phyloP scores from a whole-genome alignment of 2,113 vertebrate species.

The Sterna hirundo region DNA sequence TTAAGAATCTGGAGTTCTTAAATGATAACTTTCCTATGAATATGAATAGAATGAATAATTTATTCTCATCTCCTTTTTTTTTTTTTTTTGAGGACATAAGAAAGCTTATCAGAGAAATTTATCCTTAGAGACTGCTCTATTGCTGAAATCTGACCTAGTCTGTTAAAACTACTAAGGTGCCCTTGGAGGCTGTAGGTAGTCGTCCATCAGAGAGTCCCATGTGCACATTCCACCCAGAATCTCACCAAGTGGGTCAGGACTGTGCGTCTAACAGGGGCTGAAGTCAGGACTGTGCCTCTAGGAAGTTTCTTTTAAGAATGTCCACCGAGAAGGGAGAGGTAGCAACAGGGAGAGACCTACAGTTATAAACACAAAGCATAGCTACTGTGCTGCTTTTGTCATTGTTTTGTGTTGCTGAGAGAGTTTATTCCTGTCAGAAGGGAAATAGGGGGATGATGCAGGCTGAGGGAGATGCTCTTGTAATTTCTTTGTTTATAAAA shows the following conservation, averaged over 20 bases:
- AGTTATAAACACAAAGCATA: neutral
- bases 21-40: neutral
- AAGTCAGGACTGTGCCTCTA: neutral
- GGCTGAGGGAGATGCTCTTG: neutral
- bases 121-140: neutral
- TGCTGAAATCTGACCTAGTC: neutral
- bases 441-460: neutral
- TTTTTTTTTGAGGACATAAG: neutral
- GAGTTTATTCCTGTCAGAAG: neutral
- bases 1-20: neutral
- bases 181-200: neutral
- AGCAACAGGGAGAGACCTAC: accelerated
- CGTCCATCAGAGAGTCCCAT: neutral
- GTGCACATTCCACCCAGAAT: neutral
- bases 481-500: neutral
- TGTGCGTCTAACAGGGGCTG: neutral
- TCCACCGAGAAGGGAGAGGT: neutral
- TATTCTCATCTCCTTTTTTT: neutral
- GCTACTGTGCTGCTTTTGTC: neutral
- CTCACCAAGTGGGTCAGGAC: neutral
- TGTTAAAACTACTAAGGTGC: neutral
- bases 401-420: neutral
- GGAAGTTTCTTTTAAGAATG: neutral
- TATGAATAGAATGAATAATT: neutral
- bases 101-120: neutral